Conservation (phyloP, 2,888 invertebrate species). For the Emmelina monodactyla region DNA sequence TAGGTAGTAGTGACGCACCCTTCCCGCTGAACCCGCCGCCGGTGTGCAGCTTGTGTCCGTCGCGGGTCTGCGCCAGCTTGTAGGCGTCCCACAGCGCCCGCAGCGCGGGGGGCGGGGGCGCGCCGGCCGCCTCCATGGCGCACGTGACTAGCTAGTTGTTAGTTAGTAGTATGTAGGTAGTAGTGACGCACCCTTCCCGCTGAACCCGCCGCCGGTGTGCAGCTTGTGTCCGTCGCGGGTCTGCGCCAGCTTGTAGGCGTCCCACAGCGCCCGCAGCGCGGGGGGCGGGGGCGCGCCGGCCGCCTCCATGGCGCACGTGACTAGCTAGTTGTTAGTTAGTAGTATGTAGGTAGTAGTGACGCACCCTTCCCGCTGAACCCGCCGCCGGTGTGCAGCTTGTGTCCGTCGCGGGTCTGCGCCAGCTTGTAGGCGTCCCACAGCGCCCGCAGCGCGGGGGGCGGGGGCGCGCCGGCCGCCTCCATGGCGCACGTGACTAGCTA, state of each 20-base stretch:
- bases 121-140: conserved; percentile 87
- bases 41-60: conserved; percentile 89
- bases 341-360: no score
- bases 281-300: conserved; percentile 81
- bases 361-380: conserved; percentile 90
- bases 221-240: conserved; percentile 93
- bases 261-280: conserved; percentile 83
- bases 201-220: conserved; percentile 92
- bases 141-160: no score
- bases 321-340: no score
- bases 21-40: conserved; percentile 96
- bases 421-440: conserved; percentile 91
- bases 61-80: conserved; percentile 88
- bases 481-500: no score
- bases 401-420: conserved; percentile 89
- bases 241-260: conserved; percentile 86
- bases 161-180: no score
- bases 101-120: conserved; percentile 79
- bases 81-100: conserved; percentile 86
- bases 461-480: conserved; percentile 79
- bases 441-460: conserved; percentile 79
- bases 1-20: no score
- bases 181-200: conserved; percentile 84
- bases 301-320: conserved; percentile 90
- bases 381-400: conserved; percentile 90